Evolutionary conservation across 2,113 vertebrate genomes (phyloP), one percentile per base, ranked within the genome.

Genomic region (Clinocottus analis): DNA sequence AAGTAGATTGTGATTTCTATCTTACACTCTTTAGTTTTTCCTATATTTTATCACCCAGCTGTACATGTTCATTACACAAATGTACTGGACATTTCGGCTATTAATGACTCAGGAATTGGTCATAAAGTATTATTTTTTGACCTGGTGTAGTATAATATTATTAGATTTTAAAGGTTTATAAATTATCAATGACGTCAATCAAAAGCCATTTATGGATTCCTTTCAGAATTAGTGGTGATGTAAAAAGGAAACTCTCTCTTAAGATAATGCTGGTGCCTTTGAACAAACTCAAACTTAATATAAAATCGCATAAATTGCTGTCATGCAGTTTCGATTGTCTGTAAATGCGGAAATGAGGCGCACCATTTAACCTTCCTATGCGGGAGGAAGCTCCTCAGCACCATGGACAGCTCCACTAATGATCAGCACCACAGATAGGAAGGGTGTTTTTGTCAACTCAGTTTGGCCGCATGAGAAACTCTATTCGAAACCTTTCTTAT

Each of bases 331-430:
- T 27, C 31, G 25, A 21, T 35, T 79, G 45, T 65, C 78, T 66
- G 47, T 74, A 71, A 79, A 89, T 7, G 69, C 56, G 51, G 79
- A 76, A 76, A 79, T n/a, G 60, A 77, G 58, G 39, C 29, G 9
- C 43, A 33, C 68, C 23, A 58, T 75, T 79, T 82, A 81, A 81
- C 86, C 82, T 87, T 84, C 67, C 29, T 73, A 64, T 58, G 61
- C 39, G 4, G 16, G 7, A 39, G 39, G 29, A 56, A 79, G 51
- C 17, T 23, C 16, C 89, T 89, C 86, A 91, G 91, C 56, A 87
- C 87, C 86, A 73, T 2, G 82, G 85, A 85, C 71, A 88, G 87
- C 43, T 61, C 70, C 84, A 49, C 3, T 8, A 23, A 35, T 21
- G 7, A 58, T 19, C 25, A 23, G 47, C 39, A 19, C 13, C 31